A percentile compares a stretch with the other conserved stretches of the same genome.
phyloP scores from a whole-genome alignment of 1,140 invertebrate genomes.

The Patella vulgata region DNA sequence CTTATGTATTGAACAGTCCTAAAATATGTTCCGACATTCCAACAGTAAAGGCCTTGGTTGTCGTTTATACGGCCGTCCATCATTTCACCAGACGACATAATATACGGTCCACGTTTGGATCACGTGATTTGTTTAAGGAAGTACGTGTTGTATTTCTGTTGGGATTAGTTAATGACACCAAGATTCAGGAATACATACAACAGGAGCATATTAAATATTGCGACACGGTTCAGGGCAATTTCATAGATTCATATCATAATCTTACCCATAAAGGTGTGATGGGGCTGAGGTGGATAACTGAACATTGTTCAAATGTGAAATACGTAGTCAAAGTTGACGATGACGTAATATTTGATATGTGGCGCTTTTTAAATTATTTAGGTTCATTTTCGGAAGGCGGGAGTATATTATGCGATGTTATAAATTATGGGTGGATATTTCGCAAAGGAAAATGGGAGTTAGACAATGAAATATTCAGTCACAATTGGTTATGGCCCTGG shows the following conservation, averaged over 20 bases:
- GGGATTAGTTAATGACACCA: slow-evolving; percentile 69
- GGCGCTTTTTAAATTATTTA: slow-evolving; percentile 45
- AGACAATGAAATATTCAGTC: slow-evolving; percentile 19
- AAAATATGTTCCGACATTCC: too few species aligned
- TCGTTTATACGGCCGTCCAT: too few species aligned
- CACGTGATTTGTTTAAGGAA: too few species aligned
- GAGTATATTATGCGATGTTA: slow-evolving; percentile 7
- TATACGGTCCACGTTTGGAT: too few species aligned
- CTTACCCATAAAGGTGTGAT: slow-evolving; percentile 74
- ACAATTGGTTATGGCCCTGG: slow-evolving; percentile 15
- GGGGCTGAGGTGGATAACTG: slow-evolving; percentile 81
- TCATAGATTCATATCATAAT: slow-evolving; percentile 48
- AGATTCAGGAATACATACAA: too few species aligned
- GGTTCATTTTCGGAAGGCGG: slow-evolving; percentile 4
- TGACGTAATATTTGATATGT: slow-evolving; percentile 83
- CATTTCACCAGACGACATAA: too few species aligned
- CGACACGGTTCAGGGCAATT: slow-evolving; percentile 51
- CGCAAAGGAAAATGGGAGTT: slow-evolving; percentile 16
- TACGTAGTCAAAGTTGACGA: slow-evolving; percentile 90
- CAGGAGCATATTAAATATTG: slow-evolving; percentile 26
- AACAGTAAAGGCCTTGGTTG: too few species aligned
- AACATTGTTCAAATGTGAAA: slow-evolving; percentile 73
- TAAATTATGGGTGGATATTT: slow-evolving; percentile 28
- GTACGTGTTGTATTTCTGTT: slow-evolving; percentile 73
- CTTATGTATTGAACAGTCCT: too few species aligned